Evolutionary conservation across 2,888 invertebrate species (phyloP), one percentile per base, ranked within the genome.

Genomic region (Andrena hattorfiana): DNA sequence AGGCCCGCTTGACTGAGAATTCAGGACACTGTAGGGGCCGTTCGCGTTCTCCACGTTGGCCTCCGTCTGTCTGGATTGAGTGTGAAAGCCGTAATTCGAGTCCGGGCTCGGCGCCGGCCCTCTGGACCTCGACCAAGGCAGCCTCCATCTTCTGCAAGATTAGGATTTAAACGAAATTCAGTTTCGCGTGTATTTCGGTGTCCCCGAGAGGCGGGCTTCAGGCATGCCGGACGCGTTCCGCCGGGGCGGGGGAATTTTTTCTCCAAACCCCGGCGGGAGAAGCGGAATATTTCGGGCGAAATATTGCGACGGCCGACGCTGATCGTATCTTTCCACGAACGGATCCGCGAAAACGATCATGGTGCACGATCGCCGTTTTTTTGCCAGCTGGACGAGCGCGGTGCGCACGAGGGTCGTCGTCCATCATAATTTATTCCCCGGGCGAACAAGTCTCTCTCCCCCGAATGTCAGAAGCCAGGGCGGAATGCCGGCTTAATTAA

Each of bases 51-150:
- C 92, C 5, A 84, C 85, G 73, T 85, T 91, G 4, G 87, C 86
- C 77, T 92, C 91, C 5, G 88, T 81, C 79, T 90, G 90, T 49
- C 92, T 87, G 3, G 93, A 87, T 80, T 93, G 93, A 35, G 92
- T 91, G 74, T 94, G 94, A 85, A 94, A 94, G 0, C 98, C 98
- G 93, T 97, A 97, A 85, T 97, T 97, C 68, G 97, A 97, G 92
- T 98, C 97, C 0, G 97, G 97, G 63, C 92, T 93, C 16, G 93
- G 93, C 2, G 92, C 92, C 49, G 94, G 93, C 10, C 94, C 94
- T 82, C 93, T 90, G 8, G 93, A 93, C 82, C 94, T 92, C 0
- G 93, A 92, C 94, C 94, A 94, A 1, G 94, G 94, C 71, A 94
- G 86, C 54, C 94, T 92, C 93, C 94, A 93, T 85, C 94, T 92